phyloP scores from a whole-genome alignment of 2,797 vertebrate species.

The Lagorchestes hirsutus region DNA sequence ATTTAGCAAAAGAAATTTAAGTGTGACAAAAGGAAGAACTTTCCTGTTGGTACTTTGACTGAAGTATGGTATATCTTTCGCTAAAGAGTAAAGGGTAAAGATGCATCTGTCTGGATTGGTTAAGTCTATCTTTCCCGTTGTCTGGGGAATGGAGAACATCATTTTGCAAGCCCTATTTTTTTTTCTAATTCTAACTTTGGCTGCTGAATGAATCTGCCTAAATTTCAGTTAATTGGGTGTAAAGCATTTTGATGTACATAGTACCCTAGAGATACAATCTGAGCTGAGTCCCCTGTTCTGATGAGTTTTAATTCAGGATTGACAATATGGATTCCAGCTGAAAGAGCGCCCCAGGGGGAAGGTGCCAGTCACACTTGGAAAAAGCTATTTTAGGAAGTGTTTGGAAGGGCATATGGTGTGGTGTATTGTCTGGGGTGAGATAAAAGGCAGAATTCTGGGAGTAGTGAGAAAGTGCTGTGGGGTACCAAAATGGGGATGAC shows the following conservation, averaged over 20 bases:
- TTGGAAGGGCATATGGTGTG: neutral
- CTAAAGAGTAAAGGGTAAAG: neutral
- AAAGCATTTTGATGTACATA: neutral
- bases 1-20: neutral
- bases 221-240: neutral
- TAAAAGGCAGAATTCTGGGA: neutral
- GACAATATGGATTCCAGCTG: neutral
- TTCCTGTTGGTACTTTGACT: neutral
- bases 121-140: neutral
- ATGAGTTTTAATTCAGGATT: constrained; percentile 4
- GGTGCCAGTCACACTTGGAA: neutral
- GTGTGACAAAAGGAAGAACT: neutral
- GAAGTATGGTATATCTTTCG: neutral
- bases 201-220: neutral
- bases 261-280: neutral
- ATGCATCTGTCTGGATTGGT: neutral
- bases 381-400: constrained; percentile 2
- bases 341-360: neutral
- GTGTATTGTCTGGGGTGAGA: neutral
- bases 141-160: neutral
- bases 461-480: neutral
- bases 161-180: neutral
- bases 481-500: neutral
- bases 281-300: neutral
- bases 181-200: neutral